Base-by-base conservation (phyloP, 2,113 vertebrate genomes). In the Puntigrus tetrazona region DNA sequence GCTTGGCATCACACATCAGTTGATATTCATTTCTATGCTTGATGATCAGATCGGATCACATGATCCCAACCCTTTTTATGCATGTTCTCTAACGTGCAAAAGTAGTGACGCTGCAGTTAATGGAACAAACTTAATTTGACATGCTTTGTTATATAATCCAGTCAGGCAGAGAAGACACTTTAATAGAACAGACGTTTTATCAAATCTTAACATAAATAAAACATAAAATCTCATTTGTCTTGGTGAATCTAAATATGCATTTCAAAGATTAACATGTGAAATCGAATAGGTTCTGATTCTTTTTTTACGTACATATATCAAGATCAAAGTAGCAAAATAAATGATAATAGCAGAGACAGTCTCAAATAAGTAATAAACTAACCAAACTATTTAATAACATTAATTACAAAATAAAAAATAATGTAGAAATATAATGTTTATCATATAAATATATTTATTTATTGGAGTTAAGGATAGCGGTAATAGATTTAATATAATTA, bases 11-110 rank as follows among this genome's bases (percentile, higher is more conserved):
- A 22, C 18, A 50, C 31, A 31, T 80, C 59, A 31, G 25, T 47
- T 67, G 9, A 65, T 31, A 1, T 36, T 80, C 3, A 3, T 80
- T 80, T 22, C n/a, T 22, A 43, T 61, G 27, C 2, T 16, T 47
- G 41, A 80, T 67, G 78, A 67, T 67, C n/a, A n/a, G n/a, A 41
- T n/a, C 18, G 67, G 31, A 57, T 85, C 84, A 59, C 77, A 79
- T 85, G 76, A 80, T 79, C n/a, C 65, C 22, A 52, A 57, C 16
- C 18, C 10, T 27, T 75, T n/a, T 47, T 13, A 13, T 52, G 29
- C 59, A 41, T 20, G 8, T 8, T 59, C 11, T 45, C 9, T 27
- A 52, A 78, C 20, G 38, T 38, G 18, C 29, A 50, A 36, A 25
- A 55, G 13, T 20, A 65, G 34, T 73, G 43, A 47, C 31, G 16